Evolutionary conservation across 2,888 invertebrate genomes (phyloP), one percentile per base, ranked within the genome.

Genomic region (Harpalus rubripes): DNA sequence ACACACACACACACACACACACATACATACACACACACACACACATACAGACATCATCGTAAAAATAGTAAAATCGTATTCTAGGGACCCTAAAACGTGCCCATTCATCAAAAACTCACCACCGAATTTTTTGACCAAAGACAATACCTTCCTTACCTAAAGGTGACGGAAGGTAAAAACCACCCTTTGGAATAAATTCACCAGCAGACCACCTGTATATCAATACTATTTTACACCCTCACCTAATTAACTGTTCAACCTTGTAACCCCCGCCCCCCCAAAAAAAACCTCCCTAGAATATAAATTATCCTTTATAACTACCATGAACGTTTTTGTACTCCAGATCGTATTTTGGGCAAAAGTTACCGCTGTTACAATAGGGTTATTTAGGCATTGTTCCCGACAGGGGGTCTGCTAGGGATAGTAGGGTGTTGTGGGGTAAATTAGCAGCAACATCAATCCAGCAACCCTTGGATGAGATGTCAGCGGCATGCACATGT

Each of bases 381-480:
- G 15, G 15, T 68, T 68, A 68, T 68, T 68, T 68, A 68, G 26
- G 7, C 26, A 63, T 63, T 63, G 63, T 63, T 18, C 18, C 4
- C 16, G 8, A 7, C 15, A 39, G 32, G 39, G 39, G n/a, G 39
- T n/a, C 8, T 6, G 15, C 26, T 22, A 65, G 15, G 68, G 41
- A 7, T 15, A 12, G 22, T 26, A 32, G 78, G 78, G 78, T 58
- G 56, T 78, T 26, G 7, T 56, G 15, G 32, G 59, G 78, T 58
- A 78, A 78, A 78, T 78, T 78, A 78, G 78, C 58, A 12, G 12
- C 56, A n/a, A 12, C 78, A 78, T 78, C 78, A 78, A 78, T 78
- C 32, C 56, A 15, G 32, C 32, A 22, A 56, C 78, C 78, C 78
- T 32, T 78, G 26, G 26, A 8, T 22, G 26, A 26, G 32, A 56